Evolutionary conservation across 2,797 vertebrate species (phyloP), one percentile per base, ranked within the genome.

Genomic region (Orientallactaga sibirica): DNA sequence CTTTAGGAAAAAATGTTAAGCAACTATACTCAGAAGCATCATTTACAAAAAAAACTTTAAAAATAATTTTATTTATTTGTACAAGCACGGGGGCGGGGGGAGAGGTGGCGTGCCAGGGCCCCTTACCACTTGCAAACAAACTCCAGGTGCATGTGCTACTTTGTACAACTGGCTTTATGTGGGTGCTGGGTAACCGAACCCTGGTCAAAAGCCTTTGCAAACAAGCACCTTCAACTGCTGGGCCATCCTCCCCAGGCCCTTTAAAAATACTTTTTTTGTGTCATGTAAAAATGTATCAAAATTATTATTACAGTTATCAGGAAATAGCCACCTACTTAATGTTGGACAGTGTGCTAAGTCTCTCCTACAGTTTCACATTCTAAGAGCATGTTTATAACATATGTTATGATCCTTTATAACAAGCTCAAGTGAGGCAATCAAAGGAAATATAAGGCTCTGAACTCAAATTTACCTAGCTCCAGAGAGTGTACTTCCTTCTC

Each of bases 231-330:
- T 58, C 8, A 58, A 58, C 55, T 16, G 55, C 16, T 58, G 16
- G 15, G 55, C 55, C 14, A 67, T 10, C 66, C 66, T 29, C 66
- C 27, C 66, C 27, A 67, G 66, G 5, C 64, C 24, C 66, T 27
- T 24, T 7, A 64, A 64, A 64, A 67, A 67, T 67, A 67, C 27
- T 70, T n/a, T 14, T 14, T n/a, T 4, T 33, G 18, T 48, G 2
- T 29, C 58, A 29, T 24, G 10, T 64, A 66, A 86, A 92, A 90
- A 81, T 58, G 2, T 66, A 77, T 71, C 61, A 85, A 90, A 92
- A 86, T 58, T 52, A 82, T 22, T 61, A 73, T 58, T 48, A 48
- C 43, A 79, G 12, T 16, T n/a, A 87, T 10, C 27, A 95, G 25
- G 41, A 68, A 92, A 61, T 0, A 81, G 29, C 22, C 33, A 55